Evolutionary conservation across 37 sponge, comb jelly and placozoan genomes (phyloP).

Genomic region (Lycopodina hypogea): DNA sequence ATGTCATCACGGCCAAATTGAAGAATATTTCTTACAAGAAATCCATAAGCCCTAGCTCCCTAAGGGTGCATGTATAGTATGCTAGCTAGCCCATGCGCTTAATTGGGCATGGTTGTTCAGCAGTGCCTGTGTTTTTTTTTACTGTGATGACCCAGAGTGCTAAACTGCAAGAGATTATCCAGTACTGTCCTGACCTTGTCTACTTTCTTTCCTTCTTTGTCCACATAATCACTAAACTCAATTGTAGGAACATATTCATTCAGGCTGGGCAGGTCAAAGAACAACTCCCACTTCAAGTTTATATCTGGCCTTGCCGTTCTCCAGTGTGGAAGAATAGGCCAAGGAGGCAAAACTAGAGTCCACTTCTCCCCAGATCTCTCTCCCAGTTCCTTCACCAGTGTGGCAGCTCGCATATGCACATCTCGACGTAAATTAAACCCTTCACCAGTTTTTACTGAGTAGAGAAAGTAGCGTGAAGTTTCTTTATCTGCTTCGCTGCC

Average conservation of each 20-base stretch:
- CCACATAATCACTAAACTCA: conserved; percentile 68
- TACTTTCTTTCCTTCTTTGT: conserved; percentile 30
- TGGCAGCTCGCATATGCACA: conserved; percentile 83
- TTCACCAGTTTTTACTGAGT: conserved; percentile 85
- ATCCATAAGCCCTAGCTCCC: too few species aligned
- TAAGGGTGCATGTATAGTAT: too few species aligned
- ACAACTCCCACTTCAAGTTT: conserved; percentile 61
- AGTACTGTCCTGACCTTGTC: conserved; percentile 55
- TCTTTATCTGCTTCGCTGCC: neutral
- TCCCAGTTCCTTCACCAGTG: conserved; percentile 48
- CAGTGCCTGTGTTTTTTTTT: too few species aligned
- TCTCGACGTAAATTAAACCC: conserved; percentile 92
- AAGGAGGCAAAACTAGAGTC: conserved; percentile 88
- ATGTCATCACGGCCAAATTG: too few species aligned
- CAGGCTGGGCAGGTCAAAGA: conserved; percentile 77
- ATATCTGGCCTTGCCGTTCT: conserved; percentile 7
- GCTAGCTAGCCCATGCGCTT: too few species aligned
- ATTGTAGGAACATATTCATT: conserved; percentile 67
- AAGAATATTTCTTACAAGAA: too few species aligned
- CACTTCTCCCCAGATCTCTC: conserved; percentile 44
- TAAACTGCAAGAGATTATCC: too few species aligned
- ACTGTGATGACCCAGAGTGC: too few species aligned
- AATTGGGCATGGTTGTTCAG: too few species aligned
- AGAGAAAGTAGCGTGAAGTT: conserved; percentile 60
- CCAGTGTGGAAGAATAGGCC: conserved; percentile 94